Base-by-base conservation (phyloP, 2,113 vertebrate genomes). In the Nothobranchius kuhntae region DNA sequence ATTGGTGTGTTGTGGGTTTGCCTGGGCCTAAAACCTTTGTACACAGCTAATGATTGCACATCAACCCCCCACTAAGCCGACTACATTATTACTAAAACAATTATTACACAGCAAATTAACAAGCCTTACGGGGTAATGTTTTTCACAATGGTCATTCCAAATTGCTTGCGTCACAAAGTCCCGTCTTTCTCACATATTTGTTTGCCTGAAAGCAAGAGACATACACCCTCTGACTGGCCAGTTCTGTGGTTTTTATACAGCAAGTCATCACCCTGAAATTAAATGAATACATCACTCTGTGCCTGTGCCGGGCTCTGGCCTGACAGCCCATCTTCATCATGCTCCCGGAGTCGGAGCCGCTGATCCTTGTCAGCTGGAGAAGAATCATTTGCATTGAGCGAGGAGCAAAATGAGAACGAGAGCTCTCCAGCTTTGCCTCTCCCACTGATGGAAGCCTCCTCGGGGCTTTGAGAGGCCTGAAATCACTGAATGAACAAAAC, bases 211-310 rank as follows among this genome's bases (percentile, higher is more conserved):
- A 24, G 14, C 12, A 42, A 59, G 24, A 53, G 48, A 55, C 30
- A 55, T 13, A 50, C 38, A 57, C 30, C 61, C 15, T 17, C 21
- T 2, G 47, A n/a, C 51, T 7, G 55, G 21, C 57, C 51, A 6
- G 61, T 15, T 15, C 1, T 1, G 40, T 30, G 14, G 61, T 44
- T 68, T 65, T 57, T 53, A 61, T 72, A 7, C 66, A 40, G 58
- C 79, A n/a, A 62, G 77, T 78, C 82, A 87, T 81, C 62, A 8
- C 64, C 82, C 71, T 58, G 58, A 73, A 66, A 72, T 78, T 54
- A 87, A 83, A 87, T 81, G 65, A 85, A 85, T 81, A 73, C 75
- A 87, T 80, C 83, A 75, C 62, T 80, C 36, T n/a, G 63, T 17
- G 71, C 67, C 71, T 40, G 44, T 14, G 11, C 45, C 0, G 55